Percentiles rank a stretch among this genome's conserved stretches.
Conservation (phyloP, 2,888 invertebrate species). For the Tinea semifulvella region DNA sequence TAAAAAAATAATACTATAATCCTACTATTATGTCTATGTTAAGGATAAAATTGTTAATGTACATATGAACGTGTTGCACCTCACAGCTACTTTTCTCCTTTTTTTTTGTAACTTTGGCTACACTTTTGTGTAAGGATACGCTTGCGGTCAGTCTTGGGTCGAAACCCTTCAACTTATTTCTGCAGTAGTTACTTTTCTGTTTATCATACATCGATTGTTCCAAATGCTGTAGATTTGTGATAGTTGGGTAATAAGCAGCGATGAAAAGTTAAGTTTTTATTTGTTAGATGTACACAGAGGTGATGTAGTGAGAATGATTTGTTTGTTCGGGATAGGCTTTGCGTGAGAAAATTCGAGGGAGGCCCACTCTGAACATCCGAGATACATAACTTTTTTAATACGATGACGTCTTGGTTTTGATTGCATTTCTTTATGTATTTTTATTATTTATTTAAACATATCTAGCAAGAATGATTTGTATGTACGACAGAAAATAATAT, state of each 20-base stretch:
- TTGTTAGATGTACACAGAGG: background rate
- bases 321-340: conserved; percentile 51
- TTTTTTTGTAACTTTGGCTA: conserved; percentile 40
- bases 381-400: no score
- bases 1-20: no score
- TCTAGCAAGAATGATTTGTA: no score
- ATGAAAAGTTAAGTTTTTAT: background rate
- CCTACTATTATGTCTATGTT: no score
- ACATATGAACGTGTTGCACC: conserved; percentile 49
- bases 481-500: no score
- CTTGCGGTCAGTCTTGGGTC: conserved; percentile 40
- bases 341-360: conserved; percentile 61
- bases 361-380: no score
- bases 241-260: background rate
- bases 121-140: conserved; percentile 25
- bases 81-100: conserved; percentile 35
- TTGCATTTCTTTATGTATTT: no score
- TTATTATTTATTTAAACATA: no score
- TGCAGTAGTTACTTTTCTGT: background rate
- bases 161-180: conserved; percentile 34
- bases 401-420: no score
- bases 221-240: background rate
- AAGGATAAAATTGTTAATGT: conserved; percentile 45
- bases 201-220: background rate
- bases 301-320: conserved; percentile 26